Percentiles rank a stretch among this genome's conserved stretches.
These are phyloP conservation scores for Microtus richardsoni DNA, from an alignment of 2,113 vertebrate genomes.

Conservation along the genomic window DNA sequence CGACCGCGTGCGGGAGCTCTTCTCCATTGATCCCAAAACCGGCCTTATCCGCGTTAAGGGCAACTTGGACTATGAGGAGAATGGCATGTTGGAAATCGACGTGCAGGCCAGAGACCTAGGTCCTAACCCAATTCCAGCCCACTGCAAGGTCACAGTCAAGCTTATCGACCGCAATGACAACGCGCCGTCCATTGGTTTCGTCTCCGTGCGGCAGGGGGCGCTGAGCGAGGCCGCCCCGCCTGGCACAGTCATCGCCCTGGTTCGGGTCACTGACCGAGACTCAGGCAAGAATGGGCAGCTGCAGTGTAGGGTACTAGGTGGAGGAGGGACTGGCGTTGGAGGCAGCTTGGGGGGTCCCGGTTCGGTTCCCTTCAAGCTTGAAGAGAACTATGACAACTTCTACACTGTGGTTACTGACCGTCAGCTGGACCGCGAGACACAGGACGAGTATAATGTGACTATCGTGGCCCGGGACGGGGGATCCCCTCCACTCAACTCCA, in stretches of 20 bases:
- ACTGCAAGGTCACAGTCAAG: slow-evolving; percentile 98
- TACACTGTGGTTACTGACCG: slow-evolving; percentile 97
- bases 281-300: slow-evolving; percentile 97
- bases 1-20: slow-evolving; percentile 96
- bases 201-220: slow-evolving; percentile 98
- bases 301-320: slow-evolving; percentile 95
- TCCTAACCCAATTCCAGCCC: slow-evolving; percentile 98
- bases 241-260: slow-evolving; percentile 97
- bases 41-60: slow-evolving; percentile 97
- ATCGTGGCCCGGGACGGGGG: slow-evolving; percentile 98
- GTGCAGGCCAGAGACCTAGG: slow-evolving; percentile 97
- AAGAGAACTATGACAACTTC: slow-evolving; percentile 98
- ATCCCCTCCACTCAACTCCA: slow-evolving; percentile 95
- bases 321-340: slow-evolving; percentile 79
- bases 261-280: slow-evolving; percentile 97
- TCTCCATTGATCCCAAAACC: slow-evolving; percentile 97
- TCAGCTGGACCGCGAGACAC: slow-evolving; percentile 94
- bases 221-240: slow-evolving; percentile 97
- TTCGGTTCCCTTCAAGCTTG: slow-evolving; percentile 95
- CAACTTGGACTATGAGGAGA: slow-evolving; percentile 98
- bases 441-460: slow-evolving; percentile 98
- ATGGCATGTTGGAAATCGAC: slow-evolving; percentile 96
- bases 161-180: slow-evolving; percentile 98
- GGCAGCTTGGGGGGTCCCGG: slow-evolving; percentile 66
- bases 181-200: slow-evolving; percentile 96